A percentile compares a stretch with the other conserved stretches of the same genome.
phyloP scores from a whole-genome alignment of 2,888 invertebrate species.

The Cryptops parisi region DNA sequence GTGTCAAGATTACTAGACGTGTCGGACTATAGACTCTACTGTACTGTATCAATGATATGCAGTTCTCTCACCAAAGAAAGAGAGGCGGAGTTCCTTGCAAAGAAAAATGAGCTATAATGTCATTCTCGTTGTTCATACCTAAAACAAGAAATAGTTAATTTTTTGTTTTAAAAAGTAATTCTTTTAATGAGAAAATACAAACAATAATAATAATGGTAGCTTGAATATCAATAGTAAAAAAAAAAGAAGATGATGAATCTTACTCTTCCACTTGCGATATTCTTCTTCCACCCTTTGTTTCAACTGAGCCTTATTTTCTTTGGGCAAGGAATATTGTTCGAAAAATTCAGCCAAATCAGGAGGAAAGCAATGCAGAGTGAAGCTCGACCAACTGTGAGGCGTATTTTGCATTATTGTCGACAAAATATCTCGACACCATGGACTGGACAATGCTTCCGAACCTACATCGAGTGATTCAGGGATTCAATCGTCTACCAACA shows the following conservation, averaged over 20 bases:
- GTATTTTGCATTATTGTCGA: conserved; percentile 84
- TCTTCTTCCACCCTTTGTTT: conserved; percentile 76
- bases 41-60: too few relatives aligned
- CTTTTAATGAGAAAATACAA: background rate
- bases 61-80: conserved; percentile 68
- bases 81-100: conserved; percentile 80
- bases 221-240: conserved; percentile 11
- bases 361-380: conserved; percentile 84
- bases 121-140: conserved; percentile 85
- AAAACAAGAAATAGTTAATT: too few relatives aligned
- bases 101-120: conserved; percentile 89
- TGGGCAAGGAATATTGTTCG: conserved; percentile 54
- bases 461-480: too few relatives aligned
- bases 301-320: conserved; percentile 78
- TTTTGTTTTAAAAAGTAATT: background rate
- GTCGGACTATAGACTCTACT: too few relatives aligned
- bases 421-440: conserved; percentile 81
- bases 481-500: too few relatives aligned
- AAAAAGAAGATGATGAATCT: background rate
- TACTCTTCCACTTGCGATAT: conserved; percentile 73
- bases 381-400: conserved; percentile 88
- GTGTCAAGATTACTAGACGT: too few relatives aligned
- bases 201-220: conserved; percentile 3
- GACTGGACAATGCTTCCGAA: conserved; percentile 45
- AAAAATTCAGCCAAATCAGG: conserved; percentile 79